Base-by-base conservation (phyloP, 2,888 invertebrate species). In the Suillia variegata region DNA sequence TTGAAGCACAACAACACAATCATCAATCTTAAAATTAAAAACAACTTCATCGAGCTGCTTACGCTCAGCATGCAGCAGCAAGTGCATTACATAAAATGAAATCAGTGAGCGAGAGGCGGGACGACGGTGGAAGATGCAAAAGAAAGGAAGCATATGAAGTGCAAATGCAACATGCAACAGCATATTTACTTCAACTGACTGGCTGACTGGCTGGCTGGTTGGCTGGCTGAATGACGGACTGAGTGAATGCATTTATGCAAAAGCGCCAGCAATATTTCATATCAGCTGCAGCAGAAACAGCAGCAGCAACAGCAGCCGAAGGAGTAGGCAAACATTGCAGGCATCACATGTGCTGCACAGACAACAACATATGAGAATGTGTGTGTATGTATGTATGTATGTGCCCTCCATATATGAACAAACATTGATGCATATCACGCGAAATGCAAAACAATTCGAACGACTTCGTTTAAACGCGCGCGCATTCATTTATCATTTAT, bases 401-500 rank as follows among this genome's bases (percentile, higher is more conserved):
- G n/a, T n/a, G n/a, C n/a, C n/a, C n/a, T n/a, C n/a, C n/a, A n/a
- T n/a, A n/a, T n/a, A n/a, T n/a, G n/a, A n/a, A n/a, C n/a, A n/a
- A n/a, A 38, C 38, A 38, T n/a, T 38, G 38, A 38, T 38, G 38
- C 38, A n/a, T 13, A 13, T n/a, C 38, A n/a, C 38, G 15, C 38
- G n/a, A 38, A 38, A 38, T 38, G 38, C 38, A 10, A n/a, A n/a
- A 38, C 38, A 38, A 38, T n/a, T 38, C 3, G 13, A 38, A 38
- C 38, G 15, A n/a, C n/a, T n/a, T n/a, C n/a, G n/a, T n/a, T 38
- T 38, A 38, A 38, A n/a, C 3, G 26, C 4, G 13, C 15, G 38
- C 38, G 15, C 38, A 38, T n/a, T 38, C 38, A 38, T 38, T 38
- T 38, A 38, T 38, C 38, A 38, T 38, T 38, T 38, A 38, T 38